Evolutionary conservation across 2,797 vertebrate genomes (phyloP).

Genomic region (Nyctalus aviator): DNA sequence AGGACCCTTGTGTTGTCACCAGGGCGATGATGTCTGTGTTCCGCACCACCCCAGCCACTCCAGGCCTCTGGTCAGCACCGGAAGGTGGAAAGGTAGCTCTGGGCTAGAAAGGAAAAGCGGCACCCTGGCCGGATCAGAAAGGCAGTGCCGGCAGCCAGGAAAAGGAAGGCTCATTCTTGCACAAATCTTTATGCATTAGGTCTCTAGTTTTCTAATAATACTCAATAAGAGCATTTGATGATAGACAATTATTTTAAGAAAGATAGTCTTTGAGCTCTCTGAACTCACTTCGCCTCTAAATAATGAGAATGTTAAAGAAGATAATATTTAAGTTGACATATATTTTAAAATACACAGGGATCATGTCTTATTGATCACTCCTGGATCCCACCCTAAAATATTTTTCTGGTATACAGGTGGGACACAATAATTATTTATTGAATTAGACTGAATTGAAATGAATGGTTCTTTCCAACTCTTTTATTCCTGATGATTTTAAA

Average conservation of each 20-base stretch:
- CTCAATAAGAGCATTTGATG: neutral
- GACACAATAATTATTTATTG: neutral
- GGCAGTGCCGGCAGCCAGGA: no score
- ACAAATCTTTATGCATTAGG: no score
- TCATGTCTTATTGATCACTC: neutral
- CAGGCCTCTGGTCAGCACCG: no score
- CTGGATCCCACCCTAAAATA: neutral
- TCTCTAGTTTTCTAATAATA: constrained; percentile 8
- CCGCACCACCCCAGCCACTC: no score
- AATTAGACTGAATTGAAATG: neutral
- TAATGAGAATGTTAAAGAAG: neutral
- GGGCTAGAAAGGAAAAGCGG: no score
- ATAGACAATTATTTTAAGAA: neutral
- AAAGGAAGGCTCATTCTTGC: no score
- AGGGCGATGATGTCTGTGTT: accelerated
- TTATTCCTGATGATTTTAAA: neutral
- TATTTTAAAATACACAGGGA: neutral
- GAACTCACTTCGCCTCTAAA: neutral
- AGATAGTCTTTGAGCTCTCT: neutral
- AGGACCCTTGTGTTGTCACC: no score
- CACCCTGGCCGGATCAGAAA: no score
- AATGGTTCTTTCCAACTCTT: neutral
- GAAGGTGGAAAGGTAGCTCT: no score
- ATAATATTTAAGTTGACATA: neutral
- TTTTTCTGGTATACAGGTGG: neutral